Percentiles rank a stretch among this genome's conserved stretches.
Conservation (phyloP, 2,113 vertebrate genomes). For the Etheostoma spectabile region DNA sequence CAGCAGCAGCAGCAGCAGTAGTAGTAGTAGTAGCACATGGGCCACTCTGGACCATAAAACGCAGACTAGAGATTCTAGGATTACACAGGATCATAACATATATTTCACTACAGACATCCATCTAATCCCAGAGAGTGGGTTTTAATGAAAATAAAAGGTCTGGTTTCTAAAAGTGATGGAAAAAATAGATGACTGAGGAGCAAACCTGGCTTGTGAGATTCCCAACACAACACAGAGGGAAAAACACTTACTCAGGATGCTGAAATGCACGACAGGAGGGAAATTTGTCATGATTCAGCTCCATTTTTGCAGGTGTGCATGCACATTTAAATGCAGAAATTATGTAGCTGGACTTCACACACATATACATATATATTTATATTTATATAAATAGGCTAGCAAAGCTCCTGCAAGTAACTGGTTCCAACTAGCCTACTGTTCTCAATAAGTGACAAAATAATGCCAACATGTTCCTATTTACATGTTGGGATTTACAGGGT, state of each 20-base stretch:
- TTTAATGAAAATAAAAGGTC: constrained; percentile 69
- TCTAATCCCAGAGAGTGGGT: constrained; percentile 61
- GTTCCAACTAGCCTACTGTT: no score
- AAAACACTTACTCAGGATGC: constrained; percentile 65
- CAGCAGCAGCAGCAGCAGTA: constrained; percentile 35
- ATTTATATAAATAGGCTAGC: no score
- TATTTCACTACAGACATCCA: constrained; percentile 63
- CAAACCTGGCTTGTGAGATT: constrained; percentile 41
- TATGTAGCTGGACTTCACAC: constrained; percentile 5
- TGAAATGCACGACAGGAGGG: constrained; percentile 46
- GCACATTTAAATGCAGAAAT: constrained; percentile 37
- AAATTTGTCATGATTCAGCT: constrained; percentile 62
- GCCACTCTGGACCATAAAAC: constrained; percentile 45
- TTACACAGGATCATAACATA: constrained; percentile 67
- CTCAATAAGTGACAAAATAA: no score
- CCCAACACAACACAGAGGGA: constrained; percentile 50
- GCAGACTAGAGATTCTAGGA: constrained; percentile 59
- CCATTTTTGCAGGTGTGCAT: constrained; percentile 52
- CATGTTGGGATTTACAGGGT: no score
- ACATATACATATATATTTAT: background rate
- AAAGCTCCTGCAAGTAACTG: no score
- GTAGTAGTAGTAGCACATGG: constrained; percentile 21
- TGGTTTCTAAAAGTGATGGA: constrained; percentile 32
- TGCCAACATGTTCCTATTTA: no score
- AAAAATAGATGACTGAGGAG: constrained; percentile 59